Evolutionary conservation across 2,113 vertebrate genomes (phyloP).

Genomic region (Cyphomyrus plagiostoma): DNA sequence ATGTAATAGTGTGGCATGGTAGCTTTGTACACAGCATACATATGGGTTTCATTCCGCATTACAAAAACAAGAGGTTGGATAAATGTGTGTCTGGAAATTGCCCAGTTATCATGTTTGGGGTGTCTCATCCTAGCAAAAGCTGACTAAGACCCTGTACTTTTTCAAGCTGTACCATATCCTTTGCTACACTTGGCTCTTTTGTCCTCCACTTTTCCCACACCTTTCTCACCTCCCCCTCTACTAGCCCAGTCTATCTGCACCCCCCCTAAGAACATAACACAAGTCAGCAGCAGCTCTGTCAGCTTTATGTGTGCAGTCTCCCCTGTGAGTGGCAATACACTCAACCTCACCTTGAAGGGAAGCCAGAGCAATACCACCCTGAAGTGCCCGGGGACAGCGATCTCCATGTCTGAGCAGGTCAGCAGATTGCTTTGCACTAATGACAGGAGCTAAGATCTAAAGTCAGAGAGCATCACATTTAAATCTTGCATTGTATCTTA

Average conservation of each 20-base stretch:
- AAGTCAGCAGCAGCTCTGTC: constrained; percentile 42
- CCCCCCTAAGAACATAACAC: constrained; percentile 34
- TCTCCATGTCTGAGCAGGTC: constrained; percentile 44
- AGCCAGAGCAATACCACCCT: constrained; percentile 39
- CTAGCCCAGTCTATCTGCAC: constrained; percentile 23
- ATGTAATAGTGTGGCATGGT: neutral
- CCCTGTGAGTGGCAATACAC: neutral
- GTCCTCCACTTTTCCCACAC: neutral
- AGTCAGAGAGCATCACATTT: neutral
- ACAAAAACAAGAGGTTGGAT: neutral
- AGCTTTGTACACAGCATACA: neutral
- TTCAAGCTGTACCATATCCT: neutral
- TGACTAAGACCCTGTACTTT: neutral
- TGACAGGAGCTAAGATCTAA: neutral
- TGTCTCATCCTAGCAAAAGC: neutral
- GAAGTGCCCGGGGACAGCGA: constrained; percentile 37
- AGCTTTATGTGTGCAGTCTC: constrained; percentile 49
- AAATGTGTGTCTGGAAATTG: neutral
- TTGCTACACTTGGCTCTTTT: neutral
- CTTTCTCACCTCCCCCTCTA: neutral
- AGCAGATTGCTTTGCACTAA: constrained; percentile 2
- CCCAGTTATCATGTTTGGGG: neutral
- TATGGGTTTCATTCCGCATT: neutral
- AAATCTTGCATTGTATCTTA: neutral
- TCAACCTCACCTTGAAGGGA: constrained; percentile 41